These are phyloP conservation scores for Drosophila ercepeae DNA, from an alignment of 1,140 invertebrate genomes.

Conservation along the genomic window DNA sequence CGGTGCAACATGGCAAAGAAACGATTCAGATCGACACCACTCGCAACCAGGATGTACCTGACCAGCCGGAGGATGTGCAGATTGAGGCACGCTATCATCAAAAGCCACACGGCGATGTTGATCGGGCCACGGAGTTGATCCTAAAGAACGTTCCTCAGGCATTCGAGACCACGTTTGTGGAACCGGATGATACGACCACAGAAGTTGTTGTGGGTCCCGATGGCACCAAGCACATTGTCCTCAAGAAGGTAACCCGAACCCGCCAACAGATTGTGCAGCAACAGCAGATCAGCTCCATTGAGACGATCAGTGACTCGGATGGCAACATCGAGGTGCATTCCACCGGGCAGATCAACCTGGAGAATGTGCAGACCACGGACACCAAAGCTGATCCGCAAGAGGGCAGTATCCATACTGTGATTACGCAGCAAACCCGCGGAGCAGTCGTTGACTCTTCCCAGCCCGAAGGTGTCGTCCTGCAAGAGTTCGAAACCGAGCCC, in stretches of 20 bases:
- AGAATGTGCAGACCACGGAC: constrained; percentile 68
- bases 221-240: constrained; percentile 91
- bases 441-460: constrained; percentile 84
- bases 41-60: constrained; percentile 84
- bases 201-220: constrained; percentile 92
- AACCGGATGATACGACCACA: constrained; percentile 89
- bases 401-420: constrained; percentile 56
- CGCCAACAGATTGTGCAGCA: constrained; percentile 84
- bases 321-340: constrained; percentile 84
- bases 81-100: constrained; percentile 90
- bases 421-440: constrained; percentile 66
- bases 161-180: constrained; percentile 90
- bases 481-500: constrained; percentile 85
- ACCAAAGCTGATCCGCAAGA: constrained; percentile 58
- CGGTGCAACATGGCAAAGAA: constrained; percentile 88
- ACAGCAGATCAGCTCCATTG: constrained; percentile 85
- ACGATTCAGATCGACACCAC: constrained; percentile 91
- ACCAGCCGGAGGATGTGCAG: constrained; percentile 86
- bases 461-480: constrained; percentile 85
- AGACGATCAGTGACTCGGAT: constrained; percentile 86
- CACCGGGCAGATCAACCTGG: constrained; percentile 72
- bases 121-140: constrained; percentile 80
- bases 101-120: constrained; percentile 65
- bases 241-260: constrained; percentile 87
- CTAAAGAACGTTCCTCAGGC: constrained; percentile 87